Conservation (phyloP, 30 jellyfish, hydroid and myxozoan genomes). For the Aurelia coerulea region DNA sequence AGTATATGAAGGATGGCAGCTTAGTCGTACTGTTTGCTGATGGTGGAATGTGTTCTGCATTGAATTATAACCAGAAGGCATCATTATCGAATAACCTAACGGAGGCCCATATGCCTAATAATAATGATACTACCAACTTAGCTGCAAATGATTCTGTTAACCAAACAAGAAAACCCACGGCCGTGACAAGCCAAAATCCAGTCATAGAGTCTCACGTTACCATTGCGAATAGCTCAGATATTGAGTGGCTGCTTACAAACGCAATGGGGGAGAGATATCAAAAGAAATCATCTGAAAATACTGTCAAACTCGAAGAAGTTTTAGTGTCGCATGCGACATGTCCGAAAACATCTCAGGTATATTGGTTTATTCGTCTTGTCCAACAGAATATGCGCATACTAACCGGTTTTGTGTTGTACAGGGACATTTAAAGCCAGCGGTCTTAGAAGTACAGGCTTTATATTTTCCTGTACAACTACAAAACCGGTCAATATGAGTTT, state of each 20-base stretch:
- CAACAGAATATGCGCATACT: too few species aligned
- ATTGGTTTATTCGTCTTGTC: too few species aligned
- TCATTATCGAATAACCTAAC: neutral
- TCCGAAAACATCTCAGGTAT: slow-evolving; percentile 51
- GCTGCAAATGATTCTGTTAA: neutral
- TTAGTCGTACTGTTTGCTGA: slow-evolving; percentile 38
- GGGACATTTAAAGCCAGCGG: too few species aligned
- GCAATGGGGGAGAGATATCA: slow-evolving; percentile 33
- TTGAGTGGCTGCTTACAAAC: slow-evolving; percentile 23
- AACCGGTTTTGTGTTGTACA: too few species aligned
- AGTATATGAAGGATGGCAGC: slow-evolving; percentile 70
- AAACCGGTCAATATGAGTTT: too few species aligned
- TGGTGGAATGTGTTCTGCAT: slow-evolving; percentile 45
- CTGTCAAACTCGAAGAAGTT: slow-evolving; percentile 4
- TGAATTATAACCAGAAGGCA: neutral
- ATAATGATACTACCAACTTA: neutral
- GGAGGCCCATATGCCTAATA: neutral
- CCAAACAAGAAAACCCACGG: neutral
- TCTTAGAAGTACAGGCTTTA: too few species aligned
- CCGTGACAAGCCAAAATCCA: neutral
- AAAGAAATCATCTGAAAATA: neutral
- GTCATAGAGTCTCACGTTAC: neutral
- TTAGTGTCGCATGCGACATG: slow-evolving; percentile 43
- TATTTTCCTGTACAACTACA: too few species aligned
- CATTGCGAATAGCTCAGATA: neutral